Percentiles rank a stretch among this genome's conserved stretches.
phyloP scores from a whole-genome alignment of 1,140 invertebrate genomes.

The Cotesia glomerata region DNA sequence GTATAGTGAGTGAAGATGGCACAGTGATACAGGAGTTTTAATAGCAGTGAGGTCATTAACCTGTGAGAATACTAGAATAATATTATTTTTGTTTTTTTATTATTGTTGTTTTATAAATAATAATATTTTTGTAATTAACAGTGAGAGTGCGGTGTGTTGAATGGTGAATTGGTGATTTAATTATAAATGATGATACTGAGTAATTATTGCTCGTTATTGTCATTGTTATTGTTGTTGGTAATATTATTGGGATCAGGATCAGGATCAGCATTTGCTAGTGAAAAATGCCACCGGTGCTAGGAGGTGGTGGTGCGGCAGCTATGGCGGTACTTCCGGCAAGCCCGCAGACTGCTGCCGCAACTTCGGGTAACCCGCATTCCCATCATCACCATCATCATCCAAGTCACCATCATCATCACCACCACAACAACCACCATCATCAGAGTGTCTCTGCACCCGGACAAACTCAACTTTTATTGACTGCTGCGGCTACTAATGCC shows the following conservation, averaged over 20 bases:
- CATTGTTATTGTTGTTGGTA: too few relatives aligned
- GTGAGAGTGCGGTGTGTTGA: neutral
- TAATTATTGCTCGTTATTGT: neutral
- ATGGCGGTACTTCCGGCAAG: slow-evolving; percentile 64
- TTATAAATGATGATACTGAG: slow-evolving; percentile 10
- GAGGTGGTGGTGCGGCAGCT: slow-evolving; percentile 57
- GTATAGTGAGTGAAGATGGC: slow-evolving; percentile 19
- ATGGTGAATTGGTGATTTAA: neutral
- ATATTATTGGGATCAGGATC: neutral
- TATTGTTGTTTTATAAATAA: neutral
- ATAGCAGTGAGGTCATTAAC: slow-evolving; percentile 18
- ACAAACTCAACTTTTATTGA: slow-evolving; percentile 50
- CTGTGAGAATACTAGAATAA: slow-evolving; percentile 11
- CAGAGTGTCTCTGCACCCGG: slow-evolving; percentile 27
- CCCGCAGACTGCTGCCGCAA: slow-evolving; percentile 61
- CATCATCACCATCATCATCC: slow-evolving; percentile 32
- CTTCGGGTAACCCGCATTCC: slow-evolving; percentile 54
- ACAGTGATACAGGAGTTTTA: slow-evolving; percentile 26
- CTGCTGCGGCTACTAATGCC: slow-evolving; percentile 38
- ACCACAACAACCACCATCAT: too few relatives aligned
- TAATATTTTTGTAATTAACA: neutral
- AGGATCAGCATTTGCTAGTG: neutral
- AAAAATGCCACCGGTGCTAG: slow-evolving; percentile 62
- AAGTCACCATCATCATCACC: too few relatives aligned
- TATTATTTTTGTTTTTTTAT: neutral